Conservation (phyloP, 2,888 invertebrate species). For the Lochmaea crataegi region DNA sequence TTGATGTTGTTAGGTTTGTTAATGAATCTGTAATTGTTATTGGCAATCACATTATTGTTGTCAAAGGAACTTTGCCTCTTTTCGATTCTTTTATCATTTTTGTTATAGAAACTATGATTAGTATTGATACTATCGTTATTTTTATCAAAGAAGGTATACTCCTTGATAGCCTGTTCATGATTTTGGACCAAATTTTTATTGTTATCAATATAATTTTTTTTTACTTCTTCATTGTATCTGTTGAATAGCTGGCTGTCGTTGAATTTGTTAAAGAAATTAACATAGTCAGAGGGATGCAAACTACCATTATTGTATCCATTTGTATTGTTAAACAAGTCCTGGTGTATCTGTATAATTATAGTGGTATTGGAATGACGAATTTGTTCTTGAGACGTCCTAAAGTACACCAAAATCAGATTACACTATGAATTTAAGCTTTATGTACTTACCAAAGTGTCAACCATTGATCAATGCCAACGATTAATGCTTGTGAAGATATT, state of each 20-base stretch:
- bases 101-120: background rate
- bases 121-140: background rate
- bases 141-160: background rate
- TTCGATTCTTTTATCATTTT: background rate
- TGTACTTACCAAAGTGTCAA: constrained; percentile 58
- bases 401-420: background rate
- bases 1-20: background rate
- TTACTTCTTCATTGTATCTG: background rate
- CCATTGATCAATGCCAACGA: constrained; percentile 59
- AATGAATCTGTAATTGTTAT: background rate
- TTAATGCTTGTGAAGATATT: constrained; percentile 54
- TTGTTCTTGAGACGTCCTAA: constrained; percentile 24
- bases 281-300: background rate
- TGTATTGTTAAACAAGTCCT: background rate
- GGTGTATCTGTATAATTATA: background rate
- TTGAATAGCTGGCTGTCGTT: background rate
- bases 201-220: background rate
- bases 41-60: background rate
- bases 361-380: constrained; percentile 2
- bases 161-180: background rate
- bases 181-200: background rate
- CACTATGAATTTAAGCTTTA: background rate
- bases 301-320: background rate
- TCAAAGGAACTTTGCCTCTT: background rate
- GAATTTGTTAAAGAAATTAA: background rate